These are phyloP conservation scores for Percina caprodes DNA, from an alignment of 2,113 vertebrate genomes.

Conservation along the genomic window DNA sequence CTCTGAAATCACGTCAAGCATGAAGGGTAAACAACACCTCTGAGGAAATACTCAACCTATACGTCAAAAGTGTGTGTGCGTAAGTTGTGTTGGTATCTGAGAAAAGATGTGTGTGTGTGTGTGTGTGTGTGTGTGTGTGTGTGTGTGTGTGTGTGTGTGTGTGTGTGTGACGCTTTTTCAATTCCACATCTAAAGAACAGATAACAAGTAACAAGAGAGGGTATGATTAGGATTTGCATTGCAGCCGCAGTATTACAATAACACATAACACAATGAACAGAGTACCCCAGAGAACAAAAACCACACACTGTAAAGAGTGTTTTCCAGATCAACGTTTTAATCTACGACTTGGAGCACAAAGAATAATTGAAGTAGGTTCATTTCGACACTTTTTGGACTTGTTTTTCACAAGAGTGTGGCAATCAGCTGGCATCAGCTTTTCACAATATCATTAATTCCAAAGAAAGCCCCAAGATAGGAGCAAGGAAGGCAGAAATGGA, in stretches of 20 bases:
- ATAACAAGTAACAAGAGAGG: constrained; percentile 66
- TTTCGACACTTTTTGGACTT: constrained; percentile 28
- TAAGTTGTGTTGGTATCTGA: constrained; percentile 19
- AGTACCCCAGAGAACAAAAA: constrained; percentile 52
- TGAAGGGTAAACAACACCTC: constrained; percentile 75
- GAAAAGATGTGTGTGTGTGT: constrained; percentile 18
- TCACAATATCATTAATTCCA: constrained; percentile 62
- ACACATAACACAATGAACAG: constrained; percentile 51
- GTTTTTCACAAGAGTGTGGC: constrained; percentile 38
- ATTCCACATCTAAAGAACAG: constrained; percentile 65
- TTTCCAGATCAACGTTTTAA: constrained; percentile 64
- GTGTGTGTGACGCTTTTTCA: constrained; percentile 49
- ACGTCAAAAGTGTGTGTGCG: constrained; percentile 32
- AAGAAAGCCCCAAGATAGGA: constrained; percentile 47
- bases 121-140: background rate
- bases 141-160: constrained; percentile 3
- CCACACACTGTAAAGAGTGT: constrained; percentile 32
- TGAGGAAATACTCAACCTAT: constrained; percentile 45
- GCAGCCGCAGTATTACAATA: constrained; percentile 25
- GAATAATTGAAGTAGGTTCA: constrained; percentile 56
- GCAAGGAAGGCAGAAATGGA: background rate
- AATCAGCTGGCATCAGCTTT: constrained; percentile 50
- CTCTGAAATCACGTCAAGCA: constrained; percentile 67
- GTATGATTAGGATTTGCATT: constrained; percentile 64
- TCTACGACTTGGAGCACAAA: constrained; percentile 42